Evolutionary conservation across 2,888 invertebrate species (phyloP).

Genomic region (Eurois occulta): DNA sequence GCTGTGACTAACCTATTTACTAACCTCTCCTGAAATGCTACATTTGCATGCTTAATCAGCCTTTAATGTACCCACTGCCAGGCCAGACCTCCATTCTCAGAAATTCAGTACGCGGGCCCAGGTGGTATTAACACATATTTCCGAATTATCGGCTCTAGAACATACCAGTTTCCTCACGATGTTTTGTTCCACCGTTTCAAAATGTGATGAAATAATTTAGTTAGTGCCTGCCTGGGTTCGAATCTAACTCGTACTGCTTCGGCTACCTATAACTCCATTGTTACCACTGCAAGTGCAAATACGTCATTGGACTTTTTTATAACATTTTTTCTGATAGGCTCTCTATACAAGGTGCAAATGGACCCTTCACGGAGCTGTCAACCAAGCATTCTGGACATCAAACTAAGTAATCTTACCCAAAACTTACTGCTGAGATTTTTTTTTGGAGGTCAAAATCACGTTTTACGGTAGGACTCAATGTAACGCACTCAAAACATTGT

Average conservation of each 20-base stretch:
- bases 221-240: not conserved
- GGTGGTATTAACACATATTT: not conserved
- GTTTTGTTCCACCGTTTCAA: not conserved
- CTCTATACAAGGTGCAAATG: not conserved
- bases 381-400: too few species aligned
- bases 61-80: too few species aligned
- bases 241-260: not conserved
- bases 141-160: not conserved
- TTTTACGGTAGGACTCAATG: too few species aligned
- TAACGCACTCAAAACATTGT: too few species aligned
- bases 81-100: not conserved
- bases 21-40: conserved; percentile 1
- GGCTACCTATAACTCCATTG: not conserved
- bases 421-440: too few species aligned
- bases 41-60: not conserved
- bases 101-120: not conserved
- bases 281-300: not conserved
- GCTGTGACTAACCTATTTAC: conserved; percentile 16
- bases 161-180: not conserved
- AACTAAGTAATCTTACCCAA: too few species aligned
- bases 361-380: too few species aligned
- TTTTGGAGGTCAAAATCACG: too few species aligned
- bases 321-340: not conserved
- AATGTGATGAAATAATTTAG: not conserved
- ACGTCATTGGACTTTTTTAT: not conserved